Base-by-base conservation (phyloP, 1,140 invertebrate species). In the Neodiprion pinetum region DNA sequence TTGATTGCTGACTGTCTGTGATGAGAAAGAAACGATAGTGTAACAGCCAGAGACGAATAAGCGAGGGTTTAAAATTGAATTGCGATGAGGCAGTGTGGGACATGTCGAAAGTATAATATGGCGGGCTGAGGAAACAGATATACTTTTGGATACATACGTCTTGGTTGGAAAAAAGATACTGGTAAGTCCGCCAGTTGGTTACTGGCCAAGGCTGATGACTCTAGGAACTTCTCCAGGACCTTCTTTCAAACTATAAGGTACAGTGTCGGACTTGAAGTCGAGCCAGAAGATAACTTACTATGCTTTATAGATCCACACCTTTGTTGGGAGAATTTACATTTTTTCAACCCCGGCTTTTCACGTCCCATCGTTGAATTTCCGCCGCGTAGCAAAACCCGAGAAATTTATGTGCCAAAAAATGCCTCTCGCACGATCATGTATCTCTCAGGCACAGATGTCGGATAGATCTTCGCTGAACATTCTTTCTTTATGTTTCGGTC, bases 181-280 rank as follows among this genome's bases (percentile, higher is more conserved):
- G 53, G 53, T 17, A 17, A 61, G 8, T 12, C 9, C 53, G 53
- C 53, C 53, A 61, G 53, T 61, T 61, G 53, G 53, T 14, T 17
- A 4, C n/a, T 17, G n/a, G 53, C 53, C 53, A 61, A 61, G 53
- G 53, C 11, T 61, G 53, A 12, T 61, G 53, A 14, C 11, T 61
- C 53, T 61, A 17, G 53, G 53, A 61, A 61, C 53, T 12, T 61
- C 53, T 61, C 53, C 53, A 61, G 53, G 53, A 61, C 53, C 53
- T 61, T 61, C 11, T 61, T 14, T 40, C 28, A 40, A 40, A 40
- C 28, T 40, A 40, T 40, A 40, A 40, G 28, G 28, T 40, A 40
- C 9, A 61, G n/a, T 17, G 53, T 61, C n/a, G 53, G 53, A 14
- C 9, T 61, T 17, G n/a, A 11, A 61, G 53, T 61, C 53, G 53